Evolutionary conservation across 2,888 invertebrate genomes (phyloP).

Genomic region (Nomada fucata): DNA sequence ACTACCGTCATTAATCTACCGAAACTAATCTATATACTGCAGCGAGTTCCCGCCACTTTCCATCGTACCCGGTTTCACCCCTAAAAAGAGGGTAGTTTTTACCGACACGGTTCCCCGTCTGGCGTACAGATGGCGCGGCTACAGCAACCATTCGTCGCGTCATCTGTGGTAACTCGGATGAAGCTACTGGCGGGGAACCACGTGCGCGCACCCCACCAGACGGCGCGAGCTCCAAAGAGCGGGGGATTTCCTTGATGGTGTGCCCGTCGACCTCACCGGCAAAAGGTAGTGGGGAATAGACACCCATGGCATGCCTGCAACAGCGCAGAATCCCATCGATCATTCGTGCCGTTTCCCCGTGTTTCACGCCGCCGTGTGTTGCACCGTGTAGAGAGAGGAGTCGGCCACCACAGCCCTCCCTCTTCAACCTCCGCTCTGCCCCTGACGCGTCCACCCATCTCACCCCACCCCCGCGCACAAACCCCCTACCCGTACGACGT

Average conservation of each 20-base stretch:
- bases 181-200: conserved; percentile 65
- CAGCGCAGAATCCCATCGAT: conserved; percentile 84
- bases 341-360: conserved; percentile 82
- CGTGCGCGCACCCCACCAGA: conserved; percentile 70
- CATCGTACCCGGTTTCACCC: conserved; percentile 3
- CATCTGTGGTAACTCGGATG: conserved; percentile 71
- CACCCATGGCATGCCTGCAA: conserved; percentile 83
- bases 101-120: conserved; percentile 69
- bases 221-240: conserved; percentile 54
- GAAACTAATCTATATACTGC: background rate
- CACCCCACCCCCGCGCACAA: conserved; percentile 74
- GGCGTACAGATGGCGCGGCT: conserved; percentile 64
- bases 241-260: conserved; percentile 56
- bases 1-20: background rate
- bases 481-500: conserved; percentile 73
- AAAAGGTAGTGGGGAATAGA: conserved; percentile 72
- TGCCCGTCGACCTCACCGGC: conserved; percentile 56
- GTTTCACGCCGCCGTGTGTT: conserved; percentile 81
- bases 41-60: conserved; percentile 14
- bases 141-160: conserved; percentile 57
- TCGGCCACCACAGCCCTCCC: conserved; percentile 64
- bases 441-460: conserved; percentile 73
- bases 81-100: conserved; percentile 18
- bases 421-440: conserved; percentile 69
- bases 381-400: conserved; percentile 74